Evolutionary conservation across 2,797 vertebrate species (phyloP).

Genomic region (Otolemur crassicaudatus): DNA sequence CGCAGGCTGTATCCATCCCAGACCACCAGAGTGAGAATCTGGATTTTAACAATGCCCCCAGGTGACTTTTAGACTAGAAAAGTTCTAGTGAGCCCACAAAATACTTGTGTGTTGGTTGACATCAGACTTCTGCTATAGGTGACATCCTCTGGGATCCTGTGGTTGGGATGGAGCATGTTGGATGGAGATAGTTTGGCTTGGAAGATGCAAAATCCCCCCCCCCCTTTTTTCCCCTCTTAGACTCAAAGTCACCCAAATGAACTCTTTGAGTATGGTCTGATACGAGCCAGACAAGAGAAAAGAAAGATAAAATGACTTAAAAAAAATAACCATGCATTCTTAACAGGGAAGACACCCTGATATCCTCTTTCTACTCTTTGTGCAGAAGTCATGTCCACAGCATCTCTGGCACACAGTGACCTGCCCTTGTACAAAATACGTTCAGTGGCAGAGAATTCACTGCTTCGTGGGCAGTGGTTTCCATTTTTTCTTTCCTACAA

Average conservation of each 20-base stretch:
- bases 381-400: neutral
- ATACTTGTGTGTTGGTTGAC: neutral
- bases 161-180: neutral
- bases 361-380: neutral
- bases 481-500: neutral
- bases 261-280: neutral
- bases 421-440: neutral
- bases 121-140: neutral
- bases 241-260: neutral
- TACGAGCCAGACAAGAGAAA: neutral
- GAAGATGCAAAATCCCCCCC: neutral
- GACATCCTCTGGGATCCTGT: neutral
- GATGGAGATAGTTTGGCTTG: neutral
- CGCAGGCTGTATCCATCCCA: neutral
- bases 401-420: neutral
- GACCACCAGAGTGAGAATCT: neutral
- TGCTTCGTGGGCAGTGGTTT: neutral
- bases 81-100: neutral
- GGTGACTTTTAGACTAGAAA: neutral
- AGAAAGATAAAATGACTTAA: neutral
- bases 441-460: neutral
- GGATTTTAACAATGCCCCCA: neutral
- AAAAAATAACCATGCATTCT: neutral
- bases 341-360: neutral
- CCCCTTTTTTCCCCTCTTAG: neutral